Conservation (phyloP, 2,797 vertebrate genomes). For the Sebastes iracundus region DNA sequence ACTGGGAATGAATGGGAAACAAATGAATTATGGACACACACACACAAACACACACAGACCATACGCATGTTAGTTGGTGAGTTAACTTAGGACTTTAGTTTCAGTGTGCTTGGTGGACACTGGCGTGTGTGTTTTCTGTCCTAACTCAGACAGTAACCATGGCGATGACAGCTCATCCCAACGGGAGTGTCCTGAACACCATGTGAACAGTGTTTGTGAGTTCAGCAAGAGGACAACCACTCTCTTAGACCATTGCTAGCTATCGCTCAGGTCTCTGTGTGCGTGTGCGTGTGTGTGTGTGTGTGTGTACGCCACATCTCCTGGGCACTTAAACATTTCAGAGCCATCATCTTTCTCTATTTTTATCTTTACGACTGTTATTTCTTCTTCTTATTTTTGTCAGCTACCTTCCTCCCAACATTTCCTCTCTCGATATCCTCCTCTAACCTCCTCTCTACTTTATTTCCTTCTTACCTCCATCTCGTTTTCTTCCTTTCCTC, state of each 20-base stretch:
- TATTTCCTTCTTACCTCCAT: not conserved
- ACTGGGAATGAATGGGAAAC: not conserved
- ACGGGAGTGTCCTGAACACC: slow-evolving; percentile 51
- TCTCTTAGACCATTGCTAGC: slow-evolving; percentile 38
- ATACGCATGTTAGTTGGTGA: not conserved
- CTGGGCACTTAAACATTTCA: slow-evolving; percentile 57
- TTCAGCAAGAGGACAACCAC: slow-evolving; percentile 77
- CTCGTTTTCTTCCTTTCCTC: not conserved
- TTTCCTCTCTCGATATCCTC: not conserved
- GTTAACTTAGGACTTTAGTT: slow-evolving; percentile 20
- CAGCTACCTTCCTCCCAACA: not conserved
- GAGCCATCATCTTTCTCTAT: slow-evolving; percentile 46
- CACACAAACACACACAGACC: slow-evolving; percentile 1
- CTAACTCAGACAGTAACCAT: slow-evolving; percentile 52
- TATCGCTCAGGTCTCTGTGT: slow-evolving; percentile 41
- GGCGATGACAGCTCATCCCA: slow-evolving; percentile 57
- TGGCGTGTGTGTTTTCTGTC: slow-evolving; percentile 48
- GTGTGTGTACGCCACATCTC: slow-evolving; percentile 21
- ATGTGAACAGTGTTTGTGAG: slow-evolving; percentile 50
- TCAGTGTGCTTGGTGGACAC: slow-evolving; percentile 20
- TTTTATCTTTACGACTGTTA: slow-evolving; percentile 35
- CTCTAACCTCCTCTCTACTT: not conserved
- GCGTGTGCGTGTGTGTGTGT: slow-evolving; percentile 21
- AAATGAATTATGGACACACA: slow-evolving; percentile 8
- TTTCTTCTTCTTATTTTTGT: not conserved